Base-by-base conservation (phyloP, 2,797 vertebrate species). In the Bryconaethiops microstoma region DNA sequence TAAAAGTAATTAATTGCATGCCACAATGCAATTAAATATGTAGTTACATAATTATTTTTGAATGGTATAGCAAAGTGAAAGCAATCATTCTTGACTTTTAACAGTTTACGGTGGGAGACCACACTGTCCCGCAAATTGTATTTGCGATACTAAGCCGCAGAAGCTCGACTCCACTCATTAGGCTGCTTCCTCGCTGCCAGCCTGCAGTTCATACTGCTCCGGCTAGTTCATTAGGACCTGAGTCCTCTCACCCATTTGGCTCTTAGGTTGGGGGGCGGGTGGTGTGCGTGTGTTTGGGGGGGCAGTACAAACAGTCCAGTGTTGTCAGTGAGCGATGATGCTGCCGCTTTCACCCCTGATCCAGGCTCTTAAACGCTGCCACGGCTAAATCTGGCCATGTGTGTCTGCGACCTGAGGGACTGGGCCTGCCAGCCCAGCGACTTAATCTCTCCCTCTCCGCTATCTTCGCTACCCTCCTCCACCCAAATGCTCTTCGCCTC, bases 331-430 rank as follows among this genome's bases (percentile, higher is more conserved):
- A 42, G 62, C 55, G 35, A 52, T 52, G 23, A 52, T 70, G 68
- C 74, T 64, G 78, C 62, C 29, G 52, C 82, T 79, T 74, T 29
- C 69, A 25, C 35, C 48, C 78, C 77, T 81, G 84, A 86, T 85
- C 84, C 83, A 88, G 82, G 79, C 83, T 87, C 79, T 79, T 77
- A 55, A 81, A 83, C 64, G 79, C 60, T 80, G 74, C 73, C 80
- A 79, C n/a, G 19, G 54, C 79, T 83, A 83, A 87, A 76, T 82
- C 83, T 80, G 79, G 83, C 86, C 86, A 83, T 87, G 87, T 86
- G 86, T 79, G 67, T 52, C 82, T 71, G 68, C 86, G 88, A 92
- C 87, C 90, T 90, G 77, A 55, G 76, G 82, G 84, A 90, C 81
- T 67, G 23, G 79, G 78, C 55, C 82, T 78, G 79, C 78, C 83